phyloP scores from a whole-genome alignment of 2,797 vertebrate genomes.

The Chaunax sp. region DNA sequence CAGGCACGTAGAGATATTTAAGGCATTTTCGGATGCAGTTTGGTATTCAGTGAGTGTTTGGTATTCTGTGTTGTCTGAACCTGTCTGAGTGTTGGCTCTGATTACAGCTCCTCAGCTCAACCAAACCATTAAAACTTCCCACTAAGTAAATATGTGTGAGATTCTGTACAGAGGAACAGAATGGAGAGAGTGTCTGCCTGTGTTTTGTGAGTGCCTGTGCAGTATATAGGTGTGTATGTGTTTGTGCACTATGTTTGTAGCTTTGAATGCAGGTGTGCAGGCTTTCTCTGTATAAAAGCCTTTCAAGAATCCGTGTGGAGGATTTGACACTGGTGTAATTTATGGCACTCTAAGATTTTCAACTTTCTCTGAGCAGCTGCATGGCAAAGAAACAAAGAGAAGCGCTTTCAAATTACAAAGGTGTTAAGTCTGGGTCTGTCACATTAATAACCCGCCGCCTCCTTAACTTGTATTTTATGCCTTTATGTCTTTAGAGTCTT shows the following conservation, averaged over 20 bases:
- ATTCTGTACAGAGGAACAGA: not conserved
- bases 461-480: slow-evolving; percentile 47
- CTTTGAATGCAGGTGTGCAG: slow-evolving; percentile 53
- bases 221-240: not conserved
- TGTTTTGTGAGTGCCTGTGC: not conserved
- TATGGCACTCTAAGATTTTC: slow-evolving; percentile 53
- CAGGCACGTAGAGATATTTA: slow-evolving; percentile 51
- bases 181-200: slow-evolving; percentile 3
- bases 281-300: slow-evolving; percentile 43
- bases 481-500: slow-evolving; percentile 36
- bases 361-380: slow-evolving; percentile 67
- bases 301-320: slow-evolving; percentile 49
- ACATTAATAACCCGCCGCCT: slow-evolving; percentile 38
- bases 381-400: slow-evolving; percentile 63
- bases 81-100: slow-evolving; percentile 72
- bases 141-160: slow-evolving; percentile 18
- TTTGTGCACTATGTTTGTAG: slow-evolving; percentile 17
- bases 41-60: slow-evolving; percentile 37
- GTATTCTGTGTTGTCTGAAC: slow-evolving; percentile 58
- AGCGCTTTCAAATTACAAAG: slow-evolving; percentile 50
- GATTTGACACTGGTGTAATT: slow-evolving; percentile 64
- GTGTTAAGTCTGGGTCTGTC: slow-evolving; percentile 39
- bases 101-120: slow-evolving; percentile 58
- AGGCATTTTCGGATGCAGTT: slow-evolving; percentile 52
- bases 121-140: slow-evolving; percentile 46